These are phyloP conservation scores for Antidorcas marsupialis DNA, from an alignment of 2,113 vertebrate species.

Conservation along the genomic window DNA sequence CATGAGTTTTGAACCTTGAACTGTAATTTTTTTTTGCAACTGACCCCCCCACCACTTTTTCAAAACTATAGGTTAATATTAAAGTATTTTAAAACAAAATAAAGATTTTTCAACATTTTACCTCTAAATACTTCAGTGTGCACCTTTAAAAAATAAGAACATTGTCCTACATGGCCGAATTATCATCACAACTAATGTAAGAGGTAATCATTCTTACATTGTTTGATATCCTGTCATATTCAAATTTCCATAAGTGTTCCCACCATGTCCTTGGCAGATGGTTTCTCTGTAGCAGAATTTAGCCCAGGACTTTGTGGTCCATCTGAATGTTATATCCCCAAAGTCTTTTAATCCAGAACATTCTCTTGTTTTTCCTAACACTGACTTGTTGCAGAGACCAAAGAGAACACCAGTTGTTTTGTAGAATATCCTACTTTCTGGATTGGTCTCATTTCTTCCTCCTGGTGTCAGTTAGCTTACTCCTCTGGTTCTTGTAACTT, in stretches of 20 bases:
- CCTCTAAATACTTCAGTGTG: not conserved
- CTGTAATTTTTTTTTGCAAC: not conserved
- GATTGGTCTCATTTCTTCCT: not conserved
- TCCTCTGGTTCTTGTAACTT: not conserved
- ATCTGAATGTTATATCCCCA: not conserved
- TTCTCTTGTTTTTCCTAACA: not conserved
- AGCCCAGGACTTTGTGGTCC: too few species aligned
- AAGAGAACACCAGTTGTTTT: not conserved
- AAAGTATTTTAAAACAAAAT: slow-evolving; percentile 1
- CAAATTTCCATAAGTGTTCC: not conserved
- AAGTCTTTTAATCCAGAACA: not conserved
- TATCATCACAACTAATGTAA: not conserved
- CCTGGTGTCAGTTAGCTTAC: not conserved
- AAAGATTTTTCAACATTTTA: not conserved
- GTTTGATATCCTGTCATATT: not conserved
- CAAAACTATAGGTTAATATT: not conserved
- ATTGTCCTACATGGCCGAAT: not conserved
- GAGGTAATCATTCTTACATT: not conserved
- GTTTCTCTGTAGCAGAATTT: not conserved
- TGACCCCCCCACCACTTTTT: fast-evolving
- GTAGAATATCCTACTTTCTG: not conserved
- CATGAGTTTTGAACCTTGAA: not conserved
- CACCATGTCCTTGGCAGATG: not conserved
- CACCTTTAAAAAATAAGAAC: not conserved
- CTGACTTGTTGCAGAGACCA: not conserved